Evolutionary conservation across 2,113 vertebrate genomes (phyloP).

Genomic region (Pelvicachromis taeniatus): DNA sequence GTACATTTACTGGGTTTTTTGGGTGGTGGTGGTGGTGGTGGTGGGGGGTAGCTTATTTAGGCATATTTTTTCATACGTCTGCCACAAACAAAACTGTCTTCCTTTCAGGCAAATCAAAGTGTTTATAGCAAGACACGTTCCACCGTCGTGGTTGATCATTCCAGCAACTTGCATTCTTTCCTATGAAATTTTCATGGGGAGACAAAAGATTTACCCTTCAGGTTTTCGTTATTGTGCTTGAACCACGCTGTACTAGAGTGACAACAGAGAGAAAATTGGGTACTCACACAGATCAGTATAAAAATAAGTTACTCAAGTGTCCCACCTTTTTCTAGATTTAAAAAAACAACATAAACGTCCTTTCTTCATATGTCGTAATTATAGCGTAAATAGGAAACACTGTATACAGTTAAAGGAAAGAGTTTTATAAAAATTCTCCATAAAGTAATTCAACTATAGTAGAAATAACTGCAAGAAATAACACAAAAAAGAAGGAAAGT

Average conservation of each 20-base stretch:
- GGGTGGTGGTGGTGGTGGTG: too few relatives aligned
- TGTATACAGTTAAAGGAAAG: neutral
- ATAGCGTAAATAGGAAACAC: slow-evolving; percentile 12
- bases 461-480: neutral
- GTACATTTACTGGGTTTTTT: neutral
- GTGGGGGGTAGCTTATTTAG: neutral
- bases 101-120: slow-evolving; percentile 25
- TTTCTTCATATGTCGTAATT: slow-evolving; percentile 4
- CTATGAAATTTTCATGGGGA: slow-evolving; percentile 71
- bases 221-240: slow-evolving; percentile 70
- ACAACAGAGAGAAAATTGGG: slow-evolving; percentile 34
- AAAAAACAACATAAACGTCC: neutral
- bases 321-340: slow-evolving; percentile 21
- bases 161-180: slow-evolving; percentile 47
- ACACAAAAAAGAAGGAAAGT: neutral
- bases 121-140: slow-evolving; percentile 11
- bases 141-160: neutral
- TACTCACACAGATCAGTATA: slow-evolving; percentile 15
- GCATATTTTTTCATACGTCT: neutral
- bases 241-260: slow-evolving; percentile 49
- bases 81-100: slow-evolving; percentile 28
- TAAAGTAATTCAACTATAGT: neutral
- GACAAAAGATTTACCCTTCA: slow-evolving; percentile 57
- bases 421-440: neutral
- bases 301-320: slow-evolving; percentile 40